These are phyloP conservation scores for Budorcas taxicolor DNA, from an alignment of 2,113 vertebrate genomes.

Conservation along the genomic window DNA sequence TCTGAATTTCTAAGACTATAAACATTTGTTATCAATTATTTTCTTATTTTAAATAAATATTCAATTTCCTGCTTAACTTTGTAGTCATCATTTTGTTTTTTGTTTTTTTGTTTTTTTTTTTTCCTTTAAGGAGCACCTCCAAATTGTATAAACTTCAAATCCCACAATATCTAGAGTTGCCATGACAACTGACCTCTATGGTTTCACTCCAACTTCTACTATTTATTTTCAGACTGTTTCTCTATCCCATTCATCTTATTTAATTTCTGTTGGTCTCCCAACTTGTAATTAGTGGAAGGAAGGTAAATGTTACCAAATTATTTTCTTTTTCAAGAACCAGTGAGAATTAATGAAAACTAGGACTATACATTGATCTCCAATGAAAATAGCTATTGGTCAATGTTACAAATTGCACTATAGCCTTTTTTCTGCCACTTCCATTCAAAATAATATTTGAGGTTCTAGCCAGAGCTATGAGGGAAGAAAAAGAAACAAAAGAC, in stretches of 20 bases:
- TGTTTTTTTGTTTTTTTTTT: not conserved
- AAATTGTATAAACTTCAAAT: not conserved
- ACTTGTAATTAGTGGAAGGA: not conserved
- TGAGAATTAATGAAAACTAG: not conserved
- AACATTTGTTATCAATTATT: not conserved
- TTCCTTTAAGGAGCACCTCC: not conserved
- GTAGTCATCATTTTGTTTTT: not conserved
- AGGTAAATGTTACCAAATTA: not conserved
- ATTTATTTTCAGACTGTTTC: not conserved
- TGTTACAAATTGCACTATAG: not conserved
- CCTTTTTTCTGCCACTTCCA: not conserved
- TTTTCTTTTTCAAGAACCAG: not conserved
- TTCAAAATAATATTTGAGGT: not conserved
- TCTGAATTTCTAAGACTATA: not conserved
- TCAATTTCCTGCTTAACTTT: not conserved
- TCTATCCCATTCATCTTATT: not conserved
- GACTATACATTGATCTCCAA: not conserved
- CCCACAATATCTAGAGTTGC: not conserved
- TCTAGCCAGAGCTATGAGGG: not conserved
- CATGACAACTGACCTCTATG: not conserved
- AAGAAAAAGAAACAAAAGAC: not conserved
- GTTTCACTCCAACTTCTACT: not conserved
- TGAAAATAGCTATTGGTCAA: not conserved
- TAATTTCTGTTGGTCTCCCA: not conserved
- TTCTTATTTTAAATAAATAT: not conserved